phyloP scores from a whole-genome alignment of 2,113 vertebrate genomes.

The Mixornis gularis region DNA sequence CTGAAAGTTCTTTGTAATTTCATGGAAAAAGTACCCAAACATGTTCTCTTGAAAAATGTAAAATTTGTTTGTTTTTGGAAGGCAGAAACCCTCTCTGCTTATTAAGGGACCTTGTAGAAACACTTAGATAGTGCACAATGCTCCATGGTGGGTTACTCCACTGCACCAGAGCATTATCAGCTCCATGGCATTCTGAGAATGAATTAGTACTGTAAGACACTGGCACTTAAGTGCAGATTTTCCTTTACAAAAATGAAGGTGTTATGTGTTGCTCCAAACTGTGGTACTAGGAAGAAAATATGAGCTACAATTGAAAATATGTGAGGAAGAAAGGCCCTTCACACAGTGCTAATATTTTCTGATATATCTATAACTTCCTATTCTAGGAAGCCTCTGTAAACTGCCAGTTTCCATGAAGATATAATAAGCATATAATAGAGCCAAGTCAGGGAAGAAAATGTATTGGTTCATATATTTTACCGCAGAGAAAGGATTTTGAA shows the following conservation, averaged over 20 bases:
- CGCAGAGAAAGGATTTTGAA: background rate
- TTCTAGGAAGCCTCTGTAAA: background rate
- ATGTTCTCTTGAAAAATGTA: background rate
- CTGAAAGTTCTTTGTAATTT: background rate
- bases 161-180: background rate
- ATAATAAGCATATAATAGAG: background rate
- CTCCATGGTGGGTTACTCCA: background rate
- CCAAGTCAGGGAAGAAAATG: background rate
- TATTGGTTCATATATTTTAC: background rate
- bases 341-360: rapidly evolving
- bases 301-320: background rate
- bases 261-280: background rate
- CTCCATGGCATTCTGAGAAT: background rate
- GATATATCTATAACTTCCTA: background rate
- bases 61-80: background rate
- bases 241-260: background rate
- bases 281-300: background rate
- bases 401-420: background rate
- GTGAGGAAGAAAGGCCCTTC: background rate
- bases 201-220: background rate
- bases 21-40: background rate
- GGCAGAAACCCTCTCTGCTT: background rate
- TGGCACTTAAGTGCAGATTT: background rate
- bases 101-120: background rate
- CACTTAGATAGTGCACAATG: rapidly evolving